Evolutionary conservation across 2,888 invertebrate species (phyloP), one percentile per base, ranked within the genome.

Genomic region (Brenthis ino): DNA sequence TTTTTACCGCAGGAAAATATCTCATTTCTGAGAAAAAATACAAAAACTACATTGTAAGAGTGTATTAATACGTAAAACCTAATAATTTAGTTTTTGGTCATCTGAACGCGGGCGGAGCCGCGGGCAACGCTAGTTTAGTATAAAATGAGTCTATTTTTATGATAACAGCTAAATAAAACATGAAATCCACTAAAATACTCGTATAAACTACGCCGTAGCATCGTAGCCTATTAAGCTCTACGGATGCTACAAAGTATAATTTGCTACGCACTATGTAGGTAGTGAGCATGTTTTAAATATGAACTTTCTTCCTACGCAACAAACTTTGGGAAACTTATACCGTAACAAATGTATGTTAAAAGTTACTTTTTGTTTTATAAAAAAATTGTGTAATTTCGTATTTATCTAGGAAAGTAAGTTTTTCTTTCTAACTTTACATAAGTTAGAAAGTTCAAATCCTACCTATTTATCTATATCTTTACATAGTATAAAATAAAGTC

Each of bases 201-300:
- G 6, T 54, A 33, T 33, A 37, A 54, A 37, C 63, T 6, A 13
- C 60, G 50, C 11, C 63, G 37, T 51, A 53, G 63, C 53, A 37
- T 51, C 51, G 50, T 58, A 58, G 24, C 47, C 24, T 48, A 14
- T 28, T 24, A 33, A 58, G 24, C 24, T 24, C 13, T 11, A 54
- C 51, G 28, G 13, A 24, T 24, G 63, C 63, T 63, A 63, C 63
- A 43, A 20, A 54, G 33, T 14, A 43, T 20, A 28, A 63, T 54
- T 51, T 53, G 43, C 63, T 63, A 63, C 63, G 51, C 51, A 63
- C 37, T 43, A 28, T 24, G 53, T 53, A 43, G 14, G 53, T 43
- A 53, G 14, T 14, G 51, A 43, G 37, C 53, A 43, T 60, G 48
- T 60, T 50, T 60, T 60, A 50, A 60, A 60, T 60, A 60, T 60